phyloP scores from a whole-genome alignment of 2,888 invertebrate genomes.

The Lithophane semibrunnea region DNA sequence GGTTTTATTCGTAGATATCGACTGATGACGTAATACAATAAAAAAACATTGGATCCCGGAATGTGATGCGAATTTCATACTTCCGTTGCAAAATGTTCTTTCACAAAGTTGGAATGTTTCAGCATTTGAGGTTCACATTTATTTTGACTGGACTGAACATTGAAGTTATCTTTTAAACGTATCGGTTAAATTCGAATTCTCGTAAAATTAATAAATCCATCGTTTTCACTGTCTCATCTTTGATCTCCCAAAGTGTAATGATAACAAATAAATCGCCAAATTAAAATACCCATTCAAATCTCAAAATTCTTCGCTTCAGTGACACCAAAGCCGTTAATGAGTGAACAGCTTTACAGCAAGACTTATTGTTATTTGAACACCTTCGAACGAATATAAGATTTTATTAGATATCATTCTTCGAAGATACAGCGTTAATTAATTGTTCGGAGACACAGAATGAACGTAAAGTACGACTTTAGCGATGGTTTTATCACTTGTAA shows the following conservation, averaged over 20 bases:
- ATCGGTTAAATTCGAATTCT: neutral
- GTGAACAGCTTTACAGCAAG: constrained; percentile 82
- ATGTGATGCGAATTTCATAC: neutral
- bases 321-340: constrained; percentile 77
- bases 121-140: neutral
- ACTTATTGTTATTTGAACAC: constrained; percentile 70
- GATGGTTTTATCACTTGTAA: constrained; percentile 56
- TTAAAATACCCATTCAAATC: constrained; percentile 76
- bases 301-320: constrained; percentile 66
- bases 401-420: constrained; percentile 56
- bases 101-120: neutral
- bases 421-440: constrained; percentile 57
- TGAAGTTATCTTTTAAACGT: neutral
- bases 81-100: neutral
- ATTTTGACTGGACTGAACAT: neutral
- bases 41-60: neutral
- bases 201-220: neutral
- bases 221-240: constrained; percentile 35
- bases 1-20: neutral
- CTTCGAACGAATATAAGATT: constrained; percentile 56
- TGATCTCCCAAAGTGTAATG: constrained; percentile 53
- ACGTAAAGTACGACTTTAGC: constrained; percentile 47
- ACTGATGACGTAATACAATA: neutral
- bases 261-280: constrained; percentile 85
- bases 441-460: constrained; percentile 45